Percentiles rank a stretch among this genome's conserved stretches.
Evolutionary conservation across 2,113 vertebrate genomes (phyloP).

Genomic region (Nyctereutes procyonoides): DNA sequence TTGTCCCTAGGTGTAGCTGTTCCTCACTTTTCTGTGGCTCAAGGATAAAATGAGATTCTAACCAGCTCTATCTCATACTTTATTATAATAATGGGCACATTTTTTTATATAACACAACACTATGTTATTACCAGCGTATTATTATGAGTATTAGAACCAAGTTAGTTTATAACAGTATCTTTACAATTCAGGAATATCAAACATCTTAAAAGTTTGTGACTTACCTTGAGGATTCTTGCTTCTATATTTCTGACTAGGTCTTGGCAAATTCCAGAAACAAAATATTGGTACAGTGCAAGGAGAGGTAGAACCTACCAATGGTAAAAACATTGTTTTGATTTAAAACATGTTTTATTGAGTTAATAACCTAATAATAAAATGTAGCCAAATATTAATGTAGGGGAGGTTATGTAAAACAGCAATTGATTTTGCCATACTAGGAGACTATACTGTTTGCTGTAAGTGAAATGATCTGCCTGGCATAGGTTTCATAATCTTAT

Average conservation of each 20-base stretch:
- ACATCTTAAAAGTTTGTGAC: constrained; percentile 8
- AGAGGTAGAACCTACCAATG: constrained; percentile 92
- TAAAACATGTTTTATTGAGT: constrained; percentile 15
- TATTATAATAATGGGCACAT: neutral
- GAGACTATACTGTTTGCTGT: neutral
- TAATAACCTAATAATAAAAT: constrained; percentile 20
- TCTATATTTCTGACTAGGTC: constrained; percentile 89
- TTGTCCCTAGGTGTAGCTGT: neutral
- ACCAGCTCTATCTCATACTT: neutral
- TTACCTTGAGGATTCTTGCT: constrained; percentile 95
- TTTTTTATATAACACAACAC: neutral
- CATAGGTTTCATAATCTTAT: neutral
- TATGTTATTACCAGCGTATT: constrained; percentile 1
- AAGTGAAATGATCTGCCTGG: constrained; percentile 22
- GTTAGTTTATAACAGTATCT: neutral
- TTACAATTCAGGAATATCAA: neutral
- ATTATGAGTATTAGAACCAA: neutral
- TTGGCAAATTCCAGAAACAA: constrained; percentile 91
- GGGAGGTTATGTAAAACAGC: neutral
- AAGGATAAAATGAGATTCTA: neutral
- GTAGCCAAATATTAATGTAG: neutral
- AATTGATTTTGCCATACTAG: neutral
- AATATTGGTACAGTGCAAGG: constrained; percentile 91
- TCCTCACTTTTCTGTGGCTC: neutral
- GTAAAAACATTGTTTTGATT: constrained; percentile 7